Percentiles rank a stretch among this genome's conserved stretches.
These are phyloP conservation scores for Brachionus manjavacas DNA, from an alignment of 1,140 invertebrate genomes.

Conservation along the genomic window DNA sequence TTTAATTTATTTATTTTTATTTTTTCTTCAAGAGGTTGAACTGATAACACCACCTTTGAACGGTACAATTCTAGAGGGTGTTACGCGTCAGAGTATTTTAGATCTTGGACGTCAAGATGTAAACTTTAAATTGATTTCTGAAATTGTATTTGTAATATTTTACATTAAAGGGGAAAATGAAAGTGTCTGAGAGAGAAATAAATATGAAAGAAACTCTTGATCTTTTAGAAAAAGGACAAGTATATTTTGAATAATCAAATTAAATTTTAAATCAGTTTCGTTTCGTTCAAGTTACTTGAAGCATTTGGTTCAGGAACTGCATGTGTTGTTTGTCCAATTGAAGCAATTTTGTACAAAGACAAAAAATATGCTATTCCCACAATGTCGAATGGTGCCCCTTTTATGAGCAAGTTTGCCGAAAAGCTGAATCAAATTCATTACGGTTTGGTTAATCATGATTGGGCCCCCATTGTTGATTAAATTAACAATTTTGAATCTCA, in stretches of 20 bases:
- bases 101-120: slow-evolving; percentile 74
- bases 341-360: slow-evolving; percentile 67
- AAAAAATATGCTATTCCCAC: slow-evolving; percentile 59
- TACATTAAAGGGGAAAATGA: slow-evolving; percentile 74
- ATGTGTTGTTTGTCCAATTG: slow-evolving; percentile 81
- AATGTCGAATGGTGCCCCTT: slow-evolving; percentile 62
- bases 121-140: neutral
- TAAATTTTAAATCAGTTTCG: slow-evolving; percentile 31
- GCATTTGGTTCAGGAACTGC: slow-evolving; percentile 91
- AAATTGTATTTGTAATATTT: slow-evolving; percentile 63
- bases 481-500: neutral
- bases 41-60: slow-evolving; percentile 81
- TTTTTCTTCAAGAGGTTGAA: slow-evolving; percentile 70
- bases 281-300: slow-evolving; percentile 74
- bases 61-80: slow-evolving; percentile 78
- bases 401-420: slow-evolving; percentile 64
- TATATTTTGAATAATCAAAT: slow-evolving; percentile 60
- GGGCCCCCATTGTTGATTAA: slow-evolving; percentile 60
- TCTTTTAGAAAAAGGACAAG: slow-evolving; percentile 63
- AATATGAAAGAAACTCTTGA: slow-evolving; percentile 63
- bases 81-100: slow-evolving; percentile 81
- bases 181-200: slow-evolving; percentile 75
- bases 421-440: slow-evolving; percentile 74
- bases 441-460: slow-evolving; percentile 71
- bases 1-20: neutral